Percentiles rank a stretch among this genome's conserved stretches.
phyloP scores from a whole-genome alignment of 2,113 vertebrate genomes.

The Cephalopholis sonnerati region DNA sequence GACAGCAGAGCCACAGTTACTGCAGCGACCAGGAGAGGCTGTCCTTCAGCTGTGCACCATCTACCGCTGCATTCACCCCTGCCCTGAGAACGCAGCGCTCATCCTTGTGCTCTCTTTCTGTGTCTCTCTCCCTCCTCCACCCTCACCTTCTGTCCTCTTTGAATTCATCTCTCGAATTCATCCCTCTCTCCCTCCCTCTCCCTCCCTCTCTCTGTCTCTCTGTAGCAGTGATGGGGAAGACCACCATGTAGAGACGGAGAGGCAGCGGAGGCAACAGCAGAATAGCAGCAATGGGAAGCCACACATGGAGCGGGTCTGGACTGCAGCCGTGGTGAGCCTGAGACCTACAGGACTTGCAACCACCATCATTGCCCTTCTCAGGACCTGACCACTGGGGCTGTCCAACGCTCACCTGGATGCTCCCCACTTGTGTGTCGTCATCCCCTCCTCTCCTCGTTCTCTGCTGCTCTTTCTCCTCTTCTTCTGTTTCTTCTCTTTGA shows the following conservation, averaged over 20 bases:
- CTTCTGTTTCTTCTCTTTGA: constrained; percentile 68
- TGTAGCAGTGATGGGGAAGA: constrained; percentile 89
- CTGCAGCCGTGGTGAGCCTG: constrained; percentile 93
- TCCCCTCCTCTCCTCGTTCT: constrained; percentile 57
- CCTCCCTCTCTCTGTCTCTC: constrained; percentile 55
- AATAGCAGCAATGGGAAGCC: constrained; percentile 90
- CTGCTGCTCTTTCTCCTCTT: constrained; percentile 62
- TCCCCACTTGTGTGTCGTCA: constrained; percentile 65
- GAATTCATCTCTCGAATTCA: constrained; percentile 58
- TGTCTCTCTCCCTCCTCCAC: constrained; percentile 48
- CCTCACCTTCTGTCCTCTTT: constrained; percentile 62
- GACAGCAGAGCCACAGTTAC: constrained; percentile 64
- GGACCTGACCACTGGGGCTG: constrained; percentile 80
- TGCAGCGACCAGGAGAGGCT: constrained; percentile 62
- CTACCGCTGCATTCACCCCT: constrained; percentile 68
- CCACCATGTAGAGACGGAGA: constrained; percentile 94
- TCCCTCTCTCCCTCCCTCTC: constrained; percentile 51
- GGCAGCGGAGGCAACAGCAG: constrained; percentile 81
- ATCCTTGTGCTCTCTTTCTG: constrained; percentile 64
- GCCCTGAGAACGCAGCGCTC: constrained; percentile 67
- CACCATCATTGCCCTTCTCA: constrained; percentile 75
- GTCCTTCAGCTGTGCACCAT: constrained; percentile 68
- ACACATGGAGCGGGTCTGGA: constrained; percentile 93
- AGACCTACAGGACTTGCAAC: constrained; percentile 69
- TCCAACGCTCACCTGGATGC: constrained; percentile 80